Percentiles rank a stretch among this genome's conserved stretches.
phyloP scores from a whole-genome alignment of 2,888 invertebrate genomes.

The Andrena dorsata region DNA sequence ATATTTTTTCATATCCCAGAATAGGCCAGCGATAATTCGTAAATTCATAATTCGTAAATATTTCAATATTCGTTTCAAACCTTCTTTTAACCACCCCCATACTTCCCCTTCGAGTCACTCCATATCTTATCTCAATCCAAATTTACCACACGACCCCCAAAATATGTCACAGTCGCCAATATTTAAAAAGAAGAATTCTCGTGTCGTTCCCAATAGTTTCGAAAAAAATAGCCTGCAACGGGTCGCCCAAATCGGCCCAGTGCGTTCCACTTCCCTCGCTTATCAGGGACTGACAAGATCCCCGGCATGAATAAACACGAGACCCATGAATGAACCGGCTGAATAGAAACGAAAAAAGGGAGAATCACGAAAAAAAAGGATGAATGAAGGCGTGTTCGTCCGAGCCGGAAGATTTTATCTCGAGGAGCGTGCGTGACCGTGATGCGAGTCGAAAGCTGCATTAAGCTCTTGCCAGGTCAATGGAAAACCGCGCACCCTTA shows the following conservation, averaged over 20 bases:
- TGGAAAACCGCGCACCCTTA: slow-evolving; percentile 31
- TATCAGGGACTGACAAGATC: slow-evolving; percentile 29
- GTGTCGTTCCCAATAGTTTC: neutral
- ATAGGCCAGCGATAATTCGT: too few relatives aligned
- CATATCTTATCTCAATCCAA: too few relatives aligned
- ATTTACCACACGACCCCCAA: too few relatives aligned
- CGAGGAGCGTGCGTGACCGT: slow-evolving; percentile 64
- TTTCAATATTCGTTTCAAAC: too few relatives aligned
- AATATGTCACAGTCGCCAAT: too few relatives aligned
- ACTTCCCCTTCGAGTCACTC: too few relatives aligned
- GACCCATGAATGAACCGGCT: slow-evolving; percentile 43
- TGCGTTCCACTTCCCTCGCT: slow-evolving; percentile 14
- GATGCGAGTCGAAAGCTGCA: slow-evolving; percentile 49
- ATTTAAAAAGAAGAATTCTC: too few relatives aligned
- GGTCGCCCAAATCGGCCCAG: neutral
- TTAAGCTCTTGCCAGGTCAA: slow-evolving; percentile 27
- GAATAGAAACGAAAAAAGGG: slow-evolving; percentile 33
- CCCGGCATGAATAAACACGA: slow-evolving; percentile 48
- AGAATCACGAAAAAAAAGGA: slow-evolving; percentile 21
- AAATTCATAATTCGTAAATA: too few relatives aligned
- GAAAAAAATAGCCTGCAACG: slow-evolving; percentile 2
- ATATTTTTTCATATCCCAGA: too few relatives aligned
- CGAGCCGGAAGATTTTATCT: slow-evolving; percentile 60
- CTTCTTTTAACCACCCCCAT: too few relatives aligned
- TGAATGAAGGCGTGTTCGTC: slow-evolving; percentile 61